Conservation (phyloP, 2,888 invertebrate genomes). For the Laspeyria flexula region DNA sequence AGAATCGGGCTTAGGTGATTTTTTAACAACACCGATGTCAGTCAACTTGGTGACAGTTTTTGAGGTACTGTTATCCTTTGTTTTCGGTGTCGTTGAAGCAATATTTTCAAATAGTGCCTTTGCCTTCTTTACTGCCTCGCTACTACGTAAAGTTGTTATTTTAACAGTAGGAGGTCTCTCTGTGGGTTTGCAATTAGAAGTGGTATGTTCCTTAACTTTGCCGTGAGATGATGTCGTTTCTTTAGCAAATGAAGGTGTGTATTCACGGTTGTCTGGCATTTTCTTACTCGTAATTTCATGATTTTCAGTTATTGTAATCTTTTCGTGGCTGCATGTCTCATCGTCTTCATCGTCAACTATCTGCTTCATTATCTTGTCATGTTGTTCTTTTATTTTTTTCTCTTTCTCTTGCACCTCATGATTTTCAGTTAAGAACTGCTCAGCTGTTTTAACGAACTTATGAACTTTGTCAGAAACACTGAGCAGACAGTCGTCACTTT, state of each 20-base stretch:
- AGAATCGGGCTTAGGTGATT: constrained; percentile 62
- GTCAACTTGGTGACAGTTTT: constrained; percentile 76
- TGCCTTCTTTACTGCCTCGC: constrained; percentile 89
- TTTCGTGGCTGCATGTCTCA: constrained; percentile 44
- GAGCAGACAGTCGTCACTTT: constrained; percentile 86
- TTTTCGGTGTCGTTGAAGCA: constrained; percentile 71
- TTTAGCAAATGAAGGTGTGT: constrained; percentile 52
- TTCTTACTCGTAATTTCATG: constrained; percentile 23
- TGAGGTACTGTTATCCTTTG: constrained; percentile 51
- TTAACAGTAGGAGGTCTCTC: constrained; percentile 65
- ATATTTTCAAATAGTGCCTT: constrained; percentile 90
- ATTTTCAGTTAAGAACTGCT: constrained; percentile 78
- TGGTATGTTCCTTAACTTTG: constrained; percentile 56
- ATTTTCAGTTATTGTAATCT: constrained; percentile 32
- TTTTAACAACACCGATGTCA: constrained; percentile 79
- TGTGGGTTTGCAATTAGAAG: constrained; percentile 51
- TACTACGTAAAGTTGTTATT: constrained; percentile 82
- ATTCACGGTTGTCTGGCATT: constrained; percentile 37
- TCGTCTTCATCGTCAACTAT: constrained; percentile 63
- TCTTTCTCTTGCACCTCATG: constrained; percentile 70
- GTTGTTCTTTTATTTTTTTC: constrained; percentile 73
- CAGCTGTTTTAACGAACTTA: constrained; percentile 87
- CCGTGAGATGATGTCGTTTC: constrained; percentile 60
- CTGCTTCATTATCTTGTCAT: constrained; percentile 75
- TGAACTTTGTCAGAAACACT: constrained; percentile 89